Conservation (phyloP, 2,113 vertebrate species). For the Suncus etruscus region DNA sequence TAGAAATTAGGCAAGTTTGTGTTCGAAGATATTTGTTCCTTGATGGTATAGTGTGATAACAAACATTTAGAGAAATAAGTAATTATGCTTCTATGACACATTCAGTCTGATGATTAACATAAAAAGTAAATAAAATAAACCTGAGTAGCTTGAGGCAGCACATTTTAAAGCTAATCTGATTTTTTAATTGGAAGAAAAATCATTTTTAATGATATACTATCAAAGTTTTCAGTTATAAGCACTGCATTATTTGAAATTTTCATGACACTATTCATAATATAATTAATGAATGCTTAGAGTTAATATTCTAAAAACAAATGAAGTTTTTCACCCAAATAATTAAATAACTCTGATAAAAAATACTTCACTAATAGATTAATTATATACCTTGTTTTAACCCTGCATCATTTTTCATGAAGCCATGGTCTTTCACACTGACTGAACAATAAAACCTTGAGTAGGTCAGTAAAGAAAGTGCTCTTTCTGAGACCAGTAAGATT, state of each 20-base stretch:
- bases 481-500: neutral
- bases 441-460: too few relatives aligned
- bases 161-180: constrained; percentile 46
- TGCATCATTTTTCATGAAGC: neutral
- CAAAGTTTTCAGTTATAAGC: constrained; percentile 15
- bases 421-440: neutral
- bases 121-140: too few relatives aligned
- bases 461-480: too few relatives aligned
- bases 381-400: neutral
- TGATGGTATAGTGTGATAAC: too few relatives aligned
- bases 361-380: neutral
- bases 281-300: constrained; percentile 9
- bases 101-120: too few relatives aligned
- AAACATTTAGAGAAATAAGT: too few relatives aligned
- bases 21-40: too few relatives aligned
- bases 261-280: neutral
- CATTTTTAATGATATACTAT: constrained; percentile 23
- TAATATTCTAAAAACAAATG: constrained; percentile 28
- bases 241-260: constrained; percentile 9
- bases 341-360: constrained; percentile 3
- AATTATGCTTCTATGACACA: too few relatives aligned
- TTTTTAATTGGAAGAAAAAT: constrained; percentile 44
- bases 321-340: neutral
- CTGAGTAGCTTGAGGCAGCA: neutral
- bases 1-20: too few relatives aligned